Conservation (phyloP, 2,113 vertebrate species). For the Struthidea cinerea region DNA sequence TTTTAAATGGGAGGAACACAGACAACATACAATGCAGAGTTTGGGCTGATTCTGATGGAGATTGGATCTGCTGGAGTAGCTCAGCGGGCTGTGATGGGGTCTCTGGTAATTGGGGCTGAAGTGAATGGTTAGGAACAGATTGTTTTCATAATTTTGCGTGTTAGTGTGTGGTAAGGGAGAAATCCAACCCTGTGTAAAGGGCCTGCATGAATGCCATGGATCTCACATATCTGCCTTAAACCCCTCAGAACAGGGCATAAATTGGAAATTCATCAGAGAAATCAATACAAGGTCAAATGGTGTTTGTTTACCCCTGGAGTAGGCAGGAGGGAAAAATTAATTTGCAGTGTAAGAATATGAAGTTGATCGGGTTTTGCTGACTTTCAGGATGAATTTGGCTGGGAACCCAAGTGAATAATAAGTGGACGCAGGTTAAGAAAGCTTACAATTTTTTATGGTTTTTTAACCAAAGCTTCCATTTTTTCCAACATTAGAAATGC, state of each 20-base stretch:
- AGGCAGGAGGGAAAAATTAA: background rate
- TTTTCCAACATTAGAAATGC: background rate
- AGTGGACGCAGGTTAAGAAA: background rate
- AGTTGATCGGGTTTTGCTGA: conserved; percentile 11
- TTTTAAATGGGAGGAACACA: background rate
- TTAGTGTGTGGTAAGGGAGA: background rate
- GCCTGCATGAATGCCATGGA: background rate
- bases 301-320: background rate
- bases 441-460: background rate
- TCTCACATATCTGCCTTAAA: background rate
- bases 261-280: conserved; percentile 35
- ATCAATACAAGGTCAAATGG: conserved; percentile 11
- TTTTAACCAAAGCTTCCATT: background rate
- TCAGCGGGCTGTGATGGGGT: background rate
- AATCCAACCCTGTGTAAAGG: background rate
- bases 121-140: background rate
- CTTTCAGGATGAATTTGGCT: background rate
- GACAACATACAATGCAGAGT: background rate
- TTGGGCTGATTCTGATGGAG: background rate
- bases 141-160: background rate
- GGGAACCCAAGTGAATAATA: background rate
- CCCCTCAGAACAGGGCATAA: background rate
- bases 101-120: background rate
- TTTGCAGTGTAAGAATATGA: background rate
- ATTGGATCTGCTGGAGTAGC: background rate